phyloP scores from a whole-genome alignment of 2,113 vertebrate genomes.

The Morone chrysops region DNA sequence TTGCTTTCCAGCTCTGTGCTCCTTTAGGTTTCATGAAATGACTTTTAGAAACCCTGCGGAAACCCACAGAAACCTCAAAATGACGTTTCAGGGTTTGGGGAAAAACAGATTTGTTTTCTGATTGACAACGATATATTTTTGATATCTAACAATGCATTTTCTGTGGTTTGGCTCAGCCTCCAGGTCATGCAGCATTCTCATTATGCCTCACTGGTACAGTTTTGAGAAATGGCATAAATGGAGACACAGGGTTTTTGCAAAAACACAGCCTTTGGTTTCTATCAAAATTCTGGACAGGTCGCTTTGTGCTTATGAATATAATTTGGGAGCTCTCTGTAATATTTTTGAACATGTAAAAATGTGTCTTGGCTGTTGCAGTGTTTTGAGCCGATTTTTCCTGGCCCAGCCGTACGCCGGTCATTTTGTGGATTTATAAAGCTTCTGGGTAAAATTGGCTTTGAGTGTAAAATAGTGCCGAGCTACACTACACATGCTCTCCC shows the following conservation, averaged over 20 bases:
- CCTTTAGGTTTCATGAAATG: constrained; percentile 21
- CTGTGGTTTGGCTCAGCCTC: constrained; percentile 14
- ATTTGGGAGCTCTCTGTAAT: constrained; percentile 54
- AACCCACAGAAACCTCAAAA: constrained; percentile 39
- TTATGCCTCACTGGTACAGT: not conserved
- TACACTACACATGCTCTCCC: not conserved
- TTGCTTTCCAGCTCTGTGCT: constrained; percentile 30
- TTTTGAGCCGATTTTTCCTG: constrained; percentile 63
- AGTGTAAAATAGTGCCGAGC: constrained; percentile 20
- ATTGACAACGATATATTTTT: constrained; percentile 21
- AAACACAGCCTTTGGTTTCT: constrained; percentile 49
- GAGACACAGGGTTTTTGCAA: constrained; percentile 16
- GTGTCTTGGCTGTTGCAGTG: constrained; percentile 48
- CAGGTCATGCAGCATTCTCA: constrained; percentile 7
- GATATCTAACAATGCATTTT: constrained; percentile 32
- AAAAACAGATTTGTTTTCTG: constrained; percentile 15
- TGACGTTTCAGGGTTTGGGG: not conserved
- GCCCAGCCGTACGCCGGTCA: constrained; percentile 1
- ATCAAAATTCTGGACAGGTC: constrained; percentile 23
- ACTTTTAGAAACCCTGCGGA: constrained; percentile 19
- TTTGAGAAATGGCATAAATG: constrained; percentile 6
- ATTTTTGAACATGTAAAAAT: constrained; percentile 54
- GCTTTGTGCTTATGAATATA: constrained; percentile 46
- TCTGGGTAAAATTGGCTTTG: constrained; percentile 31
- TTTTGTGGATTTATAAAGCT: constrained; percentile 55